These are phyloP conservation scores for Pangasianodon hypophthalmus DNA, from an alignment of 2,113 vertebrate species.

Conservation along the genomic window DNA sequence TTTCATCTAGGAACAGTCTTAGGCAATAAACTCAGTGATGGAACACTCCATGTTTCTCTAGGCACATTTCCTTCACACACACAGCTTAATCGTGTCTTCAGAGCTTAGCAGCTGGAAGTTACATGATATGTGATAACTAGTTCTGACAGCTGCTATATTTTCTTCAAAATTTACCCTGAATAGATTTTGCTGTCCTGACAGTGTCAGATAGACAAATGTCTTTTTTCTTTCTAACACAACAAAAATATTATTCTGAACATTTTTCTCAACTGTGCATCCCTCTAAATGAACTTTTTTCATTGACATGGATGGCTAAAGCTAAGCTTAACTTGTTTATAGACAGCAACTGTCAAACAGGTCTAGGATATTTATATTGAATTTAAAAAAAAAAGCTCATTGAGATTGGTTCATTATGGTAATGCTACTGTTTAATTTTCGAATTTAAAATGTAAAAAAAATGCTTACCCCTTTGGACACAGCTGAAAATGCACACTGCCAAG, in stretches of 20 bases:
- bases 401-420: background rate
- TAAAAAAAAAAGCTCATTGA: background rate
- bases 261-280: background rate
- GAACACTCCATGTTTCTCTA: background rate
- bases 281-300: background rate
- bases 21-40: background rate
- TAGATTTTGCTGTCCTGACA: background rate
- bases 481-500: background rate
- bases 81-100: background rate
- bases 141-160: background rate
- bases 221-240: background rate
- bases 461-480: background rate
- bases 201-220: background rate
- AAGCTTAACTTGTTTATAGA: background rate
- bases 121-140: background rate
- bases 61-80: constrained; percentile 3
- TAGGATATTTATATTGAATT: background rate
- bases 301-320: background rate
- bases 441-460: background rate
- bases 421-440: background rate
- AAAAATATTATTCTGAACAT: background rate
- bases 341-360: background rate
- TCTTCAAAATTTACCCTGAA: constrained; percentile 17
- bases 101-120: constrained; percentile 9
- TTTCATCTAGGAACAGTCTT: background rate